A percentile compares a stretch with the other conserved stretches of the same genome.
phyloP scores from a whole-genome alignment of 2,888 invertebrate species.

The Machimus rusticus region DNA sequence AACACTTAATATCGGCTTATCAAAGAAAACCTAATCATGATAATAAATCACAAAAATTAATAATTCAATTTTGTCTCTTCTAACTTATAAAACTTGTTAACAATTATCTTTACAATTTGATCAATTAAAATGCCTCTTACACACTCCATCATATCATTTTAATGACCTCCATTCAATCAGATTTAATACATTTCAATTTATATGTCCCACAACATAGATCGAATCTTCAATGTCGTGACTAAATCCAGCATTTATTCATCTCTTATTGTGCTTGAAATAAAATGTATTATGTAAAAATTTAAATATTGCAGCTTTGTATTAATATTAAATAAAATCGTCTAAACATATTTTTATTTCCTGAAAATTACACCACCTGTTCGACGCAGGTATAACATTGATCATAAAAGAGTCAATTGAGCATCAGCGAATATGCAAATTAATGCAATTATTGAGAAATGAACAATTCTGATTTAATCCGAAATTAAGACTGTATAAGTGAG shows the following conservation, averaged over 20 bases:
- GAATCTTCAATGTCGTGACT: background rate
- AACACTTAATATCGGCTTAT: too few species aligned
- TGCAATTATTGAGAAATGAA: background rate
- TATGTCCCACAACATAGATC: background rate
- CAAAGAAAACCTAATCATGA: too few species aligned
- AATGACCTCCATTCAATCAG: background rate
- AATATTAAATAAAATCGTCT: background rate
- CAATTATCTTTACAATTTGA: too few species aligned
- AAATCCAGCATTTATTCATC: background rate
- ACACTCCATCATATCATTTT: background rate
- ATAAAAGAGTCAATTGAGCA: background rate
- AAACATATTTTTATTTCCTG: background rate
- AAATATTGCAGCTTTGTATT: background rate
- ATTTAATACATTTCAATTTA: background rate
- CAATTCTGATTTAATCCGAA: background rate
- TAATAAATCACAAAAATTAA: background rate
- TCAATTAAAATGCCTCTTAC: too few species aligned
- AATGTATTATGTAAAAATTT: background rate
- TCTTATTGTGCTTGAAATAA: background rate
- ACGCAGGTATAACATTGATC: background rate
- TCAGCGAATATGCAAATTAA: background rate
- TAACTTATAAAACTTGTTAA: too few species aligned
- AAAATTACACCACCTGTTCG: background rate
- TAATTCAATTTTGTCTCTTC: background rate
- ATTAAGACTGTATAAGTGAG: background rate